phyloP scores from a whole-genome alignment of 2,888 invertebrate species.

The Pteria penguin region DNA sequence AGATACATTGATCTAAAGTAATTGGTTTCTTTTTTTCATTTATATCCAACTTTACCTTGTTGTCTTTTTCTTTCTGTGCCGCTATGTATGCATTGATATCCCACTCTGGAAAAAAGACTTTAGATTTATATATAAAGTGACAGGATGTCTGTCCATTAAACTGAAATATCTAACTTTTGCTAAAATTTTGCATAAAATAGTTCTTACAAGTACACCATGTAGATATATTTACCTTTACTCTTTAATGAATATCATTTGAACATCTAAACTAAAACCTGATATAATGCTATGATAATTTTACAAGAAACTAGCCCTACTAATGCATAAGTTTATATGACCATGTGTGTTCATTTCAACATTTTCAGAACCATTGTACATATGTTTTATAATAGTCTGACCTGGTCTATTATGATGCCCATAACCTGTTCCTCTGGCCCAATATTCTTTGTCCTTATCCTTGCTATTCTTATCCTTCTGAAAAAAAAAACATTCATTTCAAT shows the following conservation, averaged over 20 bases:
- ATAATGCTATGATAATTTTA: background rate
- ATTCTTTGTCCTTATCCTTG: constrained; percentile 58
- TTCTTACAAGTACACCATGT: no score
- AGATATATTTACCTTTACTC: no score
- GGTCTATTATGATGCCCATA: constrained; percentile 71
- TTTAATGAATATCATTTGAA: no score
- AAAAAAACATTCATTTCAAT: background rate
- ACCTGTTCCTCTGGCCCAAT: constrained; percentile 72
- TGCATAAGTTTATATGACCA: no score
- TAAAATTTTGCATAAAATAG: no score
- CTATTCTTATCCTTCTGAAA: constrained; percentile 1
- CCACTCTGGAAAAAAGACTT: constrained; percentile 68
- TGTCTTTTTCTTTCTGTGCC: constrained; percentile 78
- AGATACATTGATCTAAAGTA: no score
- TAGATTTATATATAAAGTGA: background rate
- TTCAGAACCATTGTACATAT: no score
- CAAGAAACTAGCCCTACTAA: no score
- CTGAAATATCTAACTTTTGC: no score
- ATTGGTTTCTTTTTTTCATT: no score
- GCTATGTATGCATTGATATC: constrained; percentile 76
- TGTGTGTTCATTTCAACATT: no score
- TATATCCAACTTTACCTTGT: constrained; percentile 76
- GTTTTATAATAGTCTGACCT: constrained; percentile 43
- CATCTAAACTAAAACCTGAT: no score
- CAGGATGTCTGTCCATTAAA: background rate